Base-by-base conservation (phyloP, 2,888 invertebrate species). In the Bellardia pandia region DNA sequence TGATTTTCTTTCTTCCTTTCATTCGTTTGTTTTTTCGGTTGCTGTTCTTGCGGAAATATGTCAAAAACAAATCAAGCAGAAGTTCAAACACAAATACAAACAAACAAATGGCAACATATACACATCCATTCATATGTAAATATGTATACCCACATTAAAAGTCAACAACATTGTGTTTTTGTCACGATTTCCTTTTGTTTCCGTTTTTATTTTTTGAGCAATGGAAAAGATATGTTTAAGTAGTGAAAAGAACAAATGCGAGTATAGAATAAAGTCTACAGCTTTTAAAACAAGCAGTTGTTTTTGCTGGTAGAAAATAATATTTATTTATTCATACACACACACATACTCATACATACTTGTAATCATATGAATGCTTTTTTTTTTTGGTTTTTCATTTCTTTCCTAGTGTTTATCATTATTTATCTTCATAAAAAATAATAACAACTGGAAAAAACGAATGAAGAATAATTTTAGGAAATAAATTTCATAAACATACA, bases 61-160 rank as follows among this genome's bases (percentile, higher is more conserved):
- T 83, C 83, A 83, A 45, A 83, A 83, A 71, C 82, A 82, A 75
- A 77, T 83, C 83, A 83, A 62, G 62, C 62, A 71, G 16, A 76
- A 71, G 23, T 69, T 53, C 14, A 53, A 76, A 60, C 42, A 71
- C 40, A 53, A 60, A 33, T n/a, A 68, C 68, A 60, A 2, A 60
- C 58, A 78, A 33, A 37, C 13, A 77, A 33, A 45, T 13, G 16
- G 14, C 4, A 51, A 51, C 48, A 48, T 13, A 69, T 7, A 76
- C 5, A 66, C n/a, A 68, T 45, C 33, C 45, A 30, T 14, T 58
- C 11, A 58, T 30, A 53, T 14, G 42, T 45, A 51, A 53, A 58
- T 75, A 51, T 23, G 16, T 48, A 77, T 51, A 60, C 51, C 66
- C 74, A 58, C 66, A 75, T 58, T 60, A 58, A 75, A 74, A 75